Evolutionary conservation across 2,888 invertebrate genomes (phyloP), one percentile per base, ranked within the genome.

Genomic region (Limulus polyphemus): DNA sequence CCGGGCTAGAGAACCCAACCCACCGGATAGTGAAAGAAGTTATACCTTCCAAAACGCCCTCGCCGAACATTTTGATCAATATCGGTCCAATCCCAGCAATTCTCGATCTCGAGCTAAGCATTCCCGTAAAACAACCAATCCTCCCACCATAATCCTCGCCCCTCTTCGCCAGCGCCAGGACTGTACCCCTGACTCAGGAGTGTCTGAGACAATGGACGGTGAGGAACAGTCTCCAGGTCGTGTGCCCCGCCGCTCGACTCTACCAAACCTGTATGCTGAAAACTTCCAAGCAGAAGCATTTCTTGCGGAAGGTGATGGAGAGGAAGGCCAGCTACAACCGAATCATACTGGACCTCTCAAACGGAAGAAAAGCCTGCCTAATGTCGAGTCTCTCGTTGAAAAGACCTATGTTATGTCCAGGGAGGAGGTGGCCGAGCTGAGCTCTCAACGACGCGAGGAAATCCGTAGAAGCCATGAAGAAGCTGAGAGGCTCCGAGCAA

Each of bases 331-430:
- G 9, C n/a, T 14, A 9, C 14, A 14, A 11, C 32, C 32, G 7
- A 32, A 32, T 32, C 3, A 2, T 32, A 7, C 3, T 2, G 32
- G 32, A 32, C 32, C 32, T 32, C 32, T 32, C 32, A 90, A 90
- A 79, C 83, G 91, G 72, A 93, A 95, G 80, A 98, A 98, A 79
- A 97, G 97, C 71, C 83, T 99, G 79, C 98, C 98, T 60, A 97
- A 98, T 79, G 76, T 80, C 54, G 73, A 73, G 60, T 86, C 84
- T 68, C 71, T 74, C 60, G 84, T 86, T 65, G 83, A 86, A 70
- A 83, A 86, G 62, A 85, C 87, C 71, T 85, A 85, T 70, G 67
- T 78, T 14, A 90, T 97, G 87, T 87, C 93, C 60, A 84, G 97
- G 62, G 94, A 95, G 78, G 94, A 98, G 79, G 94, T 94, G 57